phyloP scores from a whole-genome alignment of 1,140 invertebrate genomes.

The Fopius arisanus region DNA sequence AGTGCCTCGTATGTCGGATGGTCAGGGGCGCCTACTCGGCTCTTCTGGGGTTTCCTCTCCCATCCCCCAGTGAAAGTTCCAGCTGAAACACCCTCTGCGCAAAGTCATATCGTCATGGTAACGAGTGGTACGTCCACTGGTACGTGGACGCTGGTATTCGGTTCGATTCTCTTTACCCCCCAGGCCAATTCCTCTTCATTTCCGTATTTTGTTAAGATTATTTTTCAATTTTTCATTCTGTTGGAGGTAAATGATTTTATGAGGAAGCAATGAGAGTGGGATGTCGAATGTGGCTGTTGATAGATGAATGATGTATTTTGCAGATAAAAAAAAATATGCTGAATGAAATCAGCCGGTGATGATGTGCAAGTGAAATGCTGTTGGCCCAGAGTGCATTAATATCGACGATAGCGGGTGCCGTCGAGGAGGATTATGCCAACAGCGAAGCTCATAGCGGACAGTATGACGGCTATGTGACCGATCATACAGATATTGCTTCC shows the following conservation, averaged over 20 bases:
- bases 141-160: background rate
- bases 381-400: constrained; percentile 56
- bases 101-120: background rate
- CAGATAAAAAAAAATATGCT: constrained; percentile 9
- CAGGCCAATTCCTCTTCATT: background rate
- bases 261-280: background rate
- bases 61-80: background rate
- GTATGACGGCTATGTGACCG: constrained; percentile 74
- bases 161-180: background rate
- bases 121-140: background rate
- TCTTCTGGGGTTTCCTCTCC: background rate
- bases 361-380: constrained; percentile 51
- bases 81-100: background rate
- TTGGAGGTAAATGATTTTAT: background rate
- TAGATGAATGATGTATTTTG: too few relatives aligned
- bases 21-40: constrained; percentile 17
- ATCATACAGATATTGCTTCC: constrained; percentile 78
- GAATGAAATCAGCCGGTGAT: constrained; percentile 43
- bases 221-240: background rate
- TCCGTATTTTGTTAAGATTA: background rate
- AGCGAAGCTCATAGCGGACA: constrained; percentile 58
- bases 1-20: constrained; percentile 1
- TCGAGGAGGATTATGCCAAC: constrained; percentile 57
- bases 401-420: constrained; percentile 59
- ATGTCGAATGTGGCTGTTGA: too few relatives aligned